phyloP scores from a whole-genome alignment of 2,888 invertebrate species.

The Drosophila kambysellisi region DNA sequence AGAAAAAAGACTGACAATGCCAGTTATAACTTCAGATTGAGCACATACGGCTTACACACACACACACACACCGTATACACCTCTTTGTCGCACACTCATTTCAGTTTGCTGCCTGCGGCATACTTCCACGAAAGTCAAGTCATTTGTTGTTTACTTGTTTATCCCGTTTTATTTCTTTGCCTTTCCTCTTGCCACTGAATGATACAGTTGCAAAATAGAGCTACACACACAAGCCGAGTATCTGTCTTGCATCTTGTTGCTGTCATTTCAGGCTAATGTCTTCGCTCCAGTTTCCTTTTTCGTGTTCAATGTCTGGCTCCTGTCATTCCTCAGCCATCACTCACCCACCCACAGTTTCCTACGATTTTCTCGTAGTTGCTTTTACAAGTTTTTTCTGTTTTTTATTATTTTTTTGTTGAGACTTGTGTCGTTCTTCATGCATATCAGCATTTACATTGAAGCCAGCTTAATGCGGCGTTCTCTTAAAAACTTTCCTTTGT shows the following conservation, averaged over 20 bases:
- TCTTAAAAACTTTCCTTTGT: conserved; percentile 35
- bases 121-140: conserved; percentile 44
- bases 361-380: conserved; percentile 17
- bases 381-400: conserved; percentile 22
- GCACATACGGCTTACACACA: background rate
- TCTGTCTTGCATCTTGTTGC: conserved; percentile 76
- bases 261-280: conserved; percentile 78
- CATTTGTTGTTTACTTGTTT: conserved; percentile 58
- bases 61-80: background rate
- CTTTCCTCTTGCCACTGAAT: conserved; percentile 11
- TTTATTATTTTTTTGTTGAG: conserved; percentile 10
- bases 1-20: conserved; percentile 31
- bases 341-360: conserved; percentile 18
- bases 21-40: conserved; percentile 28
- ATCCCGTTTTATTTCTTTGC: conserved; percentile 32
- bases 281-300: conserved; percentile 78
- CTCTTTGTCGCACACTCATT: conserved; percentile 8
- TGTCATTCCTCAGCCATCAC: conserved; percentile 50
- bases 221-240: conserved; percentile 60
- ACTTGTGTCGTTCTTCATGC: conserved; percentile 51
- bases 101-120: conserved; percentile 31
- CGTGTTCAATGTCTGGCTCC: conserved; percentile 74
- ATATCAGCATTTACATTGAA: conserved; percentile 47
- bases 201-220: conserved; percentile 48
- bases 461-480: conserved; percentile 64